These are phyloP conservation scores for Hypercompe scribonia DNA, from an alignment of 2,888 invertebrate genomes.

Conservation along the genomic window DNA sequence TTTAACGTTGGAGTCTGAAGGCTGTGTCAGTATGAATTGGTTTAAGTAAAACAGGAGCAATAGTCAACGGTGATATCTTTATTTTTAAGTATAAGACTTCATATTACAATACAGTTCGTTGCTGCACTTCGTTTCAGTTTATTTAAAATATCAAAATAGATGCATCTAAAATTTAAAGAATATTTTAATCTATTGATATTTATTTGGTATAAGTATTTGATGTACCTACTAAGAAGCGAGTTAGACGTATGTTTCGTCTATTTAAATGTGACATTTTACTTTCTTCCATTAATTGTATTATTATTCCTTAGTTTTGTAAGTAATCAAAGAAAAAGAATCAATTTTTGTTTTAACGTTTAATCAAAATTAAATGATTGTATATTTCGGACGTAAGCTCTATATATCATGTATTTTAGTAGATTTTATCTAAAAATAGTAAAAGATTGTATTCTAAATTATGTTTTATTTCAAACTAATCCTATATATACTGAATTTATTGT, in stretches of 20 bases:
- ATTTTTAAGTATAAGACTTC: conserved; percentile 41
- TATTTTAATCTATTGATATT: conserved; percentile 36
- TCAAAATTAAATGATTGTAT: conserved; percentile 82
- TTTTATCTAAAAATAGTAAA: conserved; percentile 71
- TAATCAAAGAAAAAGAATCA: conserved; percentile 75
- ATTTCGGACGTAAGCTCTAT: conserved; percentile 78
- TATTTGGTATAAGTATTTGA: conserved; percentile 32
- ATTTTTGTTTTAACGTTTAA: conserved; percentile 72
- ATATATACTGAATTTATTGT: neutral
- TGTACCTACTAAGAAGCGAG: conserved; percentile 46
- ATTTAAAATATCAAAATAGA: conserved; percentile 26
- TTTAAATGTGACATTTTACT: conserved; percentile 64
- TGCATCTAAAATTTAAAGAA: conserved; percentile 33
- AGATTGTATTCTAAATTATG: conserved; percentile 53
- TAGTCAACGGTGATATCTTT: conserved; percentile 34
- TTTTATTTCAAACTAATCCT: conserved; percentile 37
- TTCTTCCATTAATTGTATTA: conserved; percentile 77
- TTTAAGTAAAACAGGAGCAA: conserved; percentile 51
- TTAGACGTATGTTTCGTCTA: conserved; percentile 63
- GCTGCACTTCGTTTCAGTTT: conserved; percentile 27
- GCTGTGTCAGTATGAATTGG: conserved; percentile 66
- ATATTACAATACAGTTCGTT: conserved; percentile 26
- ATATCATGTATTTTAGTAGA: conserved; percentile 77
- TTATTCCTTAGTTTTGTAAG: conserved; percentile 70
- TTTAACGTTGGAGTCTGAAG: conserved; percentile 61